Evolutionary conservation across 2,797 vertebrate species (phyloP), one percentile per base, ranked within the genome.

Genomic region (Bovichtus diacanthus): DNA sequence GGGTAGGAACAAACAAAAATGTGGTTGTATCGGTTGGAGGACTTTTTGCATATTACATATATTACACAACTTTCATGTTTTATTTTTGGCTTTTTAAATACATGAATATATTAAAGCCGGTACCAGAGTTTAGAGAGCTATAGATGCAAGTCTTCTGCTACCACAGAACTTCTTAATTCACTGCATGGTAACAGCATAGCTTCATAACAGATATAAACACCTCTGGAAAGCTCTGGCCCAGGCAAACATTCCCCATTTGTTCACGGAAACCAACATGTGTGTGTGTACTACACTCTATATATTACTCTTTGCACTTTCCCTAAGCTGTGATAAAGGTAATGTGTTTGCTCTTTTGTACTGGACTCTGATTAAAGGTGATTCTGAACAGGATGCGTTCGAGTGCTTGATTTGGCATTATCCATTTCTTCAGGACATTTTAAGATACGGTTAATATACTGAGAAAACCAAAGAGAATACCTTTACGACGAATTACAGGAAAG

Each of bases 271-370:
- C 7, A 58, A 21, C 41, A 44, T 77, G 39, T 54, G 34, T 71
- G 34, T 60, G 15, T 31, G 9, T 13, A 51, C 6, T 41, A 21
- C 31, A 34, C 16, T 55, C 10, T 58, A 3, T 69, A 25, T 58
- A 38, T 21, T 56, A 27, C 3, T 79, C 56, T 73, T 76, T 78
- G 1, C 19, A 41, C 10, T 70, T 79, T 59, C 39, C 47, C 19
- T 19, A 4, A 49, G 44, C 34, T 12, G 36, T 47, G 62, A 67
- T 39, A 69, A 76, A 74, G 56, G 3, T 78, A 71, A 54, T 56
- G 49, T 65, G 50, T 85, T 88, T 84, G 75, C 18, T 71, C 39
- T 63, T 19, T 62, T 43, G 29, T 76, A 8, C 4, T 46, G 5
- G 5, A 16, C 18, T 19, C 11, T 54, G 19, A 75, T 66, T 68